These are phyloP conservation scores for Choristoneura rosaceana DNA, from an alignment of 2,888 invertebrate species.

Conservation along the genomic window DNA sequence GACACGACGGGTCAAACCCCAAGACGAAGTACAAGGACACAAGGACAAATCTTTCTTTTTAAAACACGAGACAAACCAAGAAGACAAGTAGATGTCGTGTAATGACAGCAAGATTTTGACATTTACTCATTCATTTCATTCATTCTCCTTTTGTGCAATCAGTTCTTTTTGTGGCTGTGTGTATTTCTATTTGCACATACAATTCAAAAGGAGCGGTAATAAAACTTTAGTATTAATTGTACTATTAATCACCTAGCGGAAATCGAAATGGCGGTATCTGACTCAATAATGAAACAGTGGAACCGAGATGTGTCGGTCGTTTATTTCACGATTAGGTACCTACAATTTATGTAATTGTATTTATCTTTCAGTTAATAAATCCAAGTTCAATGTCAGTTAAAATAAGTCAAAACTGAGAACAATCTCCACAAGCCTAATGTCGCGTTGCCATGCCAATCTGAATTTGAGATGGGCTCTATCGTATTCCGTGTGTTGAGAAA, in stretches of 20 bases:
- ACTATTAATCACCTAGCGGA: not conserved
- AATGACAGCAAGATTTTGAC: too few relatives aligned
- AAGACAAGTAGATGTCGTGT: too few relatives aligned
- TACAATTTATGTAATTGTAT: too few relatives aligned
- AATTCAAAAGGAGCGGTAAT: not conserved
- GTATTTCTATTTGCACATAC: not conserved
- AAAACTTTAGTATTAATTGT: not conserved
- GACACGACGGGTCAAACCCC: not conserved
- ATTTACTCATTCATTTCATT: too few relatives aligned
- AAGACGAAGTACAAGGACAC: conserved; percentile 1
- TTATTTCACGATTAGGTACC: not conserved
- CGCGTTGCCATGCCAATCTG: too few relatives aligned
- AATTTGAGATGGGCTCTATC: too few relatives aligned
- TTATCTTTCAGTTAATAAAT: not conserved
- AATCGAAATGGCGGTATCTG: not conserved
- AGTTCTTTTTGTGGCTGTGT: too few relatives aligned
- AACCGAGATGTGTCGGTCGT: not conserved
- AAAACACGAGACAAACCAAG: not conserved
- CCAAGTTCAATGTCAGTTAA: not conserved
- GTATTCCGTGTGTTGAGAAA: too few relatives aligned
- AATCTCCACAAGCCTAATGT: too few relatives aligned
- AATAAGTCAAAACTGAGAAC: too few relatives aligned
- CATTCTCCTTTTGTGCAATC: too few relatives aligned
- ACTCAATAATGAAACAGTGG: not conserved
- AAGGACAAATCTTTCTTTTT: not conserved